These are phyloP conservation scores for Ephydatia muelleri DNA, from an alignment of 37 sponge, comb jelly and placozoan genomes.

Conservation along the genomic window DNA sequence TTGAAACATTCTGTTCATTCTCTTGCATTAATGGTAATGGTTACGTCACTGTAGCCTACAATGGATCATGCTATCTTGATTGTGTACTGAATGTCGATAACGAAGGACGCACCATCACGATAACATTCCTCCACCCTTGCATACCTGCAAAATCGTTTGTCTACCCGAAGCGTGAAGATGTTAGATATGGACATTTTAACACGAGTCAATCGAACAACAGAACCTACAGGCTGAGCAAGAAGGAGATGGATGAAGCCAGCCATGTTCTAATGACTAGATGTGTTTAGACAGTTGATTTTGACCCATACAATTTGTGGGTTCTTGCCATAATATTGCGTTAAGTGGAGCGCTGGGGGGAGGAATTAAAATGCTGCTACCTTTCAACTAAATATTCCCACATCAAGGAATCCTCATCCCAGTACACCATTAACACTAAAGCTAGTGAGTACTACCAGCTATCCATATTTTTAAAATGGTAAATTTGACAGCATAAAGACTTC, in stretches of 20 bases:
- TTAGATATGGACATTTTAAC: conserved; percentile 1
- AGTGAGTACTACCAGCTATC: conserved; percentile 1
- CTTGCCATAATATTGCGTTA: neutral
- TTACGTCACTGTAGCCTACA: neutral
- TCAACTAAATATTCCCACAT: conserved; percentile 1
- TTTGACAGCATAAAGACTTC: neutral
- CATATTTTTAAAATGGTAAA: neutral
- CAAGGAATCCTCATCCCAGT: conserved; percentile 1
- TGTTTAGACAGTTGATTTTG: neutral
- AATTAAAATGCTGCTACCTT: conserved; percentile 1
- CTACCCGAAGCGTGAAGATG: neutral
- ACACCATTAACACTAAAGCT: neutral
- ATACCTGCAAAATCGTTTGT: neutral
- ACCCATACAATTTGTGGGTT: neutral
- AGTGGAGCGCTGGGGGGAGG: neutral
- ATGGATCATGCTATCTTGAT: neutral
- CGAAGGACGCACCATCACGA: neutral
- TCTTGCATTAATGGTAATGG: conserved; percentile 1
- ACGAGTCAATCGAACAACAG: neutral
- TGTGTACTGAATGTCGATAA: neutral
- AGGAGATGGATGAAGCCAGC: conserved; percentile 1
- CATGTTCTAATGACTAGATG: conserved; percentile 1
- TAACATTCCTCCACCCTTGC: conserved; percentile 1
- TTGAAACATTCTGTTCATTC: conserved; percentile 1
- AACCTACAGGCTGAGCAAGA: conserved; percentile 1